Base-by-base conservation (phyloP, 2,113 vertebrate species). In the Phaethon lepturus region DNA sequence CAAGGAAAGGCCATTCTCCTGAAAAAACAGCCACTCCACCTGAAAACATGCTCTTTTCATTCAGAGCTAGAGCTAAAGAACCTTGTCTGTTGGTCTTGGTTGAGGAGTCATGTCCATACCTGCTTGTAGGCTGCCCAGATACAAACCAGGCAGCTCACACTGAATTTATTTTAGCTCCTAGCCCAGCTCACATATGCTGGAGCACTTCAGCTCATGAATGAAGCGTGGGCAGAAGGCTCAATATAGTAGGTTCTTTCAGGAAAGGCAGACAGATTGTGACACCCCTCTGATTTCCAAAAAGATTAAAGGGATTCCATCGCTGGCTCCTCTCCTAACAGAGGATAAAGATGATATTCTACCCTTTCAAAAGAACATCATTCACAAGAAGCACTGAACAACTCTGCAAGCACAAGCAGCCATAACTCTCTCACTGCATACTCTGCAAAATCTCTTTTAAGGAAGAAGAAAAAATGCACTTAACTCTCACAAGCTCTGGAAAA, bases 21-120 rank as follows among this genome's bases (percentile, higher is more conserved):
- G 44, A 23, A 84, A 60, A 16, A 2, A 4, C 55, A 31, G 53
- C 22, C 13, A 5, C 8, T 50, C 29, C 74, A 35, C 6, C 16
- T 5, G 4, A 28, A 89, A 76, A 28, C 28, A 16, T 0, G 0
- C 19, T 26, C 35, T 49, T 49, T 13, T 3, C 9, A 1, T 3
- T 13, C 52, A 6, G 15, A 67, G 64, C 64, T 50, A 19, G 50
- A 38, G 62, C 84, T 63, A 25, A 22, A 53, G 33, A 63, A 18
- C 19, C 15, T 31, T 11, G 14, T 9, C 28, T 5, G 10, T 3
- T 14, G 73, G 10, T 19, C 17, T 2, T 8, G 31, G 28, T 0
- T 17, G 31, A 58, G 49, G 38, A 69, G 52, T 31, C 31, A 15
- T 8, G 0, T 35, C 49, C 62, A 4, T 5, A 40, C 40, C 75